Conservation (phyloP, 1,140 invertebrate genomes). For the Neomicropteryx cornuta region DNA sequence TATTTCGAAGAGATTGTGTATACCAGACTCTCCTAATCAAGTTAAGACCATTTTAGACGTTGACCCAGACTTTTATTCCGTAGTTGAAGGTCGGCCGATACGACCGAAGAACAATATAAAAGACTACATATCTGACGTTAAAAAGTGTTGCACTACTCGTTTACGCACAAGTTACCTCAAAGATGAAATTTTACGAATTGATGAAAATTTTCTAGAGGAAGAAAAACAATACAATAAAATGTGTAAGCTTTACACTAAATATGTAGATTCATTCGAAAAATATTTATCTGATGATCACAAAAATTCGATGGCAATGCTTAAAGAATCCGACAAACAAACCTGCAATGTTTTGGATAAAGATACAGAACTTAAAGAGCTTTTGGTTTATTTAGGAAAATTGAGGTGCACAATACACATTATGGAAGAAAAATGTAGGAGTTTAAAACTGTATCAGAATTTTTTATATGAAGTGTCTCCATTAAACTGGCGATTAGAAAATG, state of each 20-base stretch:
- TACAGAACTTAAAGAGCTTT: conserved; percentile 37
- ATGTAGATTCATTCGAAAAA: conserved; percentile 47
- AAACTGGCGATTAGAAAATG: conserved; percentile 35
- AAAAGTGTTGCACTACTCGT: conserved; percentile 40
- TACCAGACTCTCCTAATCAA: too few relatives aligned
- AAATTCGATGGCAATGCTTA: conserved; percentile 43
- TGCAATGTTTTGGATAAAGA: conserved; percentile 36
- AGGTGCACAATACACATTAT: conserved; percentile 47
- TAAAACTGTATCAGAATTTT: conserved; percentile 53
- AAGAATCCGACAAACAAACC: conserved; percentile 36
- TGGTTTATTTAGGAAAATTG: conserved; percentile 34
- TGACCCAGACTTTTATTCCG: conserved; percentile 48
- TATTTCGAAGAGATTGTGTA: too few relatives aligned
- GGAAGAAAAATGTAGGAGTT: conserved; percentile 47
- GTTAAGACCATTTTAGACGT: conserved; percentile 41
- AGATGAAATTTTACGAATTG: conserved; percentile 47
- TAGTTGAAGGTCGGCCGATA: conserved; percentile 42
- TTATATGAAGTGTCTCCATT: conserved; percentile 44
- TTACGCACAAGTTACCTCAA: conserved; percentile 42
- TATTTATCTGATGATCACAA: conserved; percentile 50
- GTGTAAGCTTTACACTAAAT: conserved; percentile 41
- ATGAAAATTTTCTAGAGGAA: conserved; percentile 47
- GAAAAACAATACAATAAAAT: conserved; percentile 39
- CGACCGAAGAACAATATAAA: conserved; percentile 38
- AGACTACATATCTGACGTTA: conserved; percentile 44